These are phyloP conservation scores for Celastrina argiolus DNA, from an alignment of 2,888 invertebrate species.

Conservation along the genomic window DNA sequence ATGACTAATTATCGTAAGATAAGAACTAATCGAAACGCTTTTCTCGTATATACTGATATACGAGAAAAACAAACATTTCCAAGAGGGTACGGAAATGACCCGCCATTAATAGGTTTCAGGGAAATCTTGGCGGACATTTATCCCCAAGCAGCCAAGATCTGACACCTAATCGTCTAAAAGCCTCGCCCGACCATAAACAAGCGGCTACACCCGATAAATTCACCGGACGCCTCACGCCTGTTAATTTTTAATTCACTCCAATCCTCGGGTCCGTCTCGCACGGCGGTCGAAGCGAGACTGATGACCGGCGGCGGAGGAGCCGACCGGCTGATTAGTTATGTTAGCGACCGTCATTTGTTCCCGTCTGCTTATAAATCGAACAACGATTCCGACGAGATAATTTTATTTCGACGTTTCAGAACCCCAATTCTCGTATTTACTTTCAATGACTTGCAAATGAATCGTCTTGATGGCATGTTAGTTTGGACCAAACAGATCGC, in stretches of 20 bases:
- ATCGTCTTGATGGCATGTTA: too few relatives aligned
- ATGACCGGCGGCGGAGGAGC: conserved; percentile 51
- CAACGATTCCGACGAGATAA: conserved; percentile 35
- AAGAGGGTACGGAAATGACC: neutral
- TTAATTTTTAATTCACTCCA: conserved; percentile 67
- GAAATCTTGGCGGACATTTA: conserved; percentile 20
- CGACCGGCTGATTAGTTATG: conserved; percentile 69
- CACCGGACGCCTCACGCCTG: conserved; percentile 46
- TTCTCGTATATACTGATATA: too few relatives aligned
- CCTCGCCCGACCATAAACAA: conserved; percentile 55
- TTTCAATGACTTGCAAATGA: too few relatives aligned
- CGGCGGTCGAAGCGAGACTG: conserved; percentile 65
- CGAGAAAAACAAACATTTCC: neutral
- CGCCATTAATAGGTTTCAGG: conserved; percentile 13
- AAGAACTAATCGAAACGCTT: too few relatives aligned
- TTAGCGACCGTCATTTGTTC: conserved; percentile 71
- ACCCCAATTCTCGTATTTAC: too few relatives aligned
- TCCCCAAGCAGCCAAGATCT: conserved; percentile 25
- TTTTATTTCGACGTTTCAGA: conserved; percentile 27
- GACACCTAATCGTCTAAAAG: conserved; percentile 60
- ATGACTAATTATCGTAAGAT: too few relatives aligned
- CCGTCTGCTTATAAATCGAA: conserved; percentile 63
- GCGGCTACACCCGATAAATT: conserved; percentile 57
- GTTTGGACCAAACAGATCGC: too few relatives aligned
- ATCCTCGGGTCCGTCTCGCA: conserved; percentile 52